Base-by-base conservation (phyloP, 2,888 invertebrate genomes). In the Xestia rhomboidea region DNA sequence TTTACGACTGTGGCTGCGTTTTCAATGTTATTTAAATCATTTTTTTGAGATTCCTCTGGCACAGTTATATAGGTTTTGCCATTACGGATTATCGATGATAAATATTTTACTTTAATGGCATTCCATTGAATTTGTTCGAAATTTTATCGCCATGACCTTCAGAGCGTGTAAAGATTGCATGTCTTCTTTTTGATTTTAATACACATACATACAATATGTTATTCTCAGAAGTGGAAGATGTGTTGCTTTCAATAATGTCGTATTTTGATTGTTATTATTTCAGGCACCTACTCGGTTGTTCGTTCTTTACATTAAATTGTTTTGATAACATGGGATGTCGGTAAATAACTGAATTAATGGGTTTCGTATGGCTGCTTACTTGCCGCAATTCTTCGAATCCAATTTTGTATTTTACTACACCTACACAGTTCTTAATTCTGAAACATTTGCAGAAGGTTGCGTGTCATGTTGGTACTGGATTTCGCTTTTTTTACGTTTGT, bases 341-440 rank as follows among this genome's bases (percentile, higher is more conserved):
- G 90, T 91, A 91, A 92, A 92, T 90, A 91, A 91, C 90, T 88
- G 89, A 93, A 92, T 93, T 92, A 92, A 93, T 94, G 92, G 87
- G 89, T 90, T 92, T 91, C 92, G 89, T 93, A 92, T 93, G 91
- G 90, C 91, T 92, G 91, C 91, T 92, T 92, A 90, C 91, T 93
- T 91, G 91, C 90, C 89, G 89, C 92, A 93, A 91, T 95, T 95
- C 94, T 90, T 92, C 91, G 95, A 93, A 95, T 91, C 92, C 93
- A 94, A 94, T 95, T 95, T 95, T 92, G 94, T 93, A 93, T 94
- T 94, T 94, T 93, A 92, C 92, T 89, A 91, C 95, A 92, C 94
- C 95, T 93, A 95, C 95, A 91, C 94, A 92, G 88, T 90, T 92
- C 89, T 91, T 92, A 91, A 93, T 93, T 92, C 92, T 89, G 90